A percentile compares a stretch with the other conserved stretches of the same genome.
Evolutionary conservation across 1,140 invertebrate species (phyloP).

Genomic region (Dreissena polymorpha): DNA sequence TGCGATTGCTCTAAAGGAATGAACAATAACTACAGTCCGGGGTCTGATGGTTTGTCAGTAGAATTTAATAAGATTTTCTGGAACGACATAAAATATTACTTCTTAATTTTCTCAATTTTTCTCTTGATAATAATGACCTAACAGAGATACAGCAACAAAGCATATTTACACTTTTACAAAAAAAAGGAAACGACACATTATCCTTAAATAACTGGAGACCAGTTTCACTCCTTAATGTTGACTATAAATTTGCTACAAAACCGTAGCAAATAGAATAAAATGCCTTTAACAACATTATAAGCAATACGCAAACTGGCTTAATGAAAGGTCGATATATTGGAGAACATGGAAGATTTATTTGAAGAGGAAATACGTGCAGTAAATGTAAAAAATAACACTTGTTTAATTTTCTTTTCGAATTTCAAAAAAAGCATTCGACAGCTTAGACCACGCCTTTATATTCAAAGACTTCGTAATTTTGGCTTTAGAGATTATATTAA

Average conservation of each 20-base stretch:
- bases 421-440: slow-evolving; percentile 1
- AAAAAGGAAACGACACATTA: slow-evolving; percentile 7
- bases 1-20: too few species aligned
- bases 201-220: slow-evolving; percentile 22
- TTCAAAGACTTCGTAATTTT: too few species aligned
- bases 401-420: too few species aligned
- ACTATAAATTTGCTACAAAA: slow-evolving; percentile 26
- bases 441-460: too few species aligned
- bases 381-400: too few species aligned
- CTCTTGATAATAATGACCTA: background rate
- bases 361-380: too few species aligned
- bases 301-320: slow-evolving; percentile 14
- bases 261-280: slow-evolving; percentile 24
- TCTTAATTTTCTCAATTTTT: slow-evolving; percentile 22
- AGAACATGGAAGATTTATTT: slow-evolving; percentile 10
- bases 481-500: too few species aligned
- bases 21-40: too few species aligned
- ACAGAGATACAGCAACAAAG: background rate
- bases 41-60: too few species aligned
- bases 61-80: too few species aligned
- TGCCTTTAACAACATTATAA: slow-evolving; percentile 2
- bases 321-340: slow-evolving; percentile 31
- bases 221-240: slow-evolving; percentile 20
- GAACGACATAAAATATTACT: slow-evolving; percentile 7
- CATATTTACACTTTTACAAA: background rate